Evolutionary conservation across 2,113 vertebrate species (phyloP).

Genomic region (Chaetorhynchus papuensis): DNA sequence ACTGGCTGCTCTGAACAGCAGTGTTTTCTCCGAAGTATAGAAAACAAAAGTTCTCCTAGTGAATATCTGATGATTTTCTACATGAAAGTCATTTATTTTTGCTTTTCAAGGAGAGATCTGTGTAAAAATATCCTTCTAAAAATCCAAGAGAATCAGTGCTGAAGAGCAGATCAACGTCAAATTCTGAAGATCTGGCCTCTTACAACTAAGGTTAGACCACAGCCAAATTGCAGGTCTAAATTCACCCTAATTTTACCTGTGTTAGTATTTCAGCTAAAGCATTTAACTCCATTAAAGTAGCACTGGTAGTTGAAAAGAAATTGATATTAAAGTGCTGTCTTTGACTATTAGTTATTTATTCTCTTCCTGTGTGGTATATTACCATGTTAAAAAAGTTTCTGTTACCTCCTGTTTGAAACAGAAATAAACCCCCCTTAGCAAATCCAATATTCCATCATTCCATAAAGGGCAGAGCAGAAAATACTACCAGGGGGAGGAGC

Average conservation of each 20-base stretch:
- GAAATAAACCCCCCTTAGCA: neutral
- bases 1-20: neutral
- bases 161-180: neutral
- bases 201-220: neutral
- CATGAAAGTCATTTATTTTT: neutral
- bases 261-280: neutral
- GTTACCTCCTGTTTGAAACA: neutral
- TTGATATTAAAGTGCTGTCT: neutral
- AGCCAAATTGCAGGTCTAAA: neutral
- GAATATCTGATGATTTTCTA: neutral
- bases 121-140: neutral
- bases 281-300: neutral
- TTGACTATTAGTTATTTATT: neutral
- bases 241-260: neutral
- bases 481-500: neutral
- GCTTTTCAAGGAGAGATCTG: neutral
- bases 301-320: neutral
- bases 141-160: neutral
- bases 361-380: neutral
- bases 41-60: neutral
- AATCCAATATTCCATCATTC: neutral
- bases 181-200: neutral
- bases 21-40: neutral
- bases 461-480: neutral
- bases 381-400: neutral